Evolutionary conservation across 2,888 invertebrate genomes (phyloP), one percentile per base, ranked within the genome.

Genomic region (Sphaeridia pumilis): DNA sequence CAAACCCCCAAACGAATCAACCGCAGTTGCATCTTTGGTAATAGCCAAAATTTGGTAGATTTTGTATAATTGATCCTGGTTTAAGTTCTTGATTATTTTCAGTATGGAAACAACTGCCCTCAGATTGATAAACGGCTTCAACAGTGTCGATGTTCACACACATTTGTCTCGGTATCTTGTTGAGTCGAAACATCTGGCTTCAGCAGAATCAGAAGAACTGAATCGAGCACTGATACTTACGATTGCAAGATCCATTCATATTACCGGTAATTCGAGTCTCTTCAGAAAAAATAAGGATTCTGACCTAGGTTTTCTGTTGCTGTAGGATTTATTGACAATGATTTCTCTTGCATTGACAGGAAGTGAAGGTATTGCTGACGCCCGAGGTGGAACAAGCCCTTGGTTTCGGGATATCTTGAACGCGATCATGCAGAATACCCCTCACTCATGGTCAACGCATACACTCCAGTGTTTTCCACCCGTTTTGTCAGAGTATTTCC

Each of bases 391-490:
- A 17, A 5, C 38, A 38, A 17, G 17, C 0, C 79, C 82, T 2
- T 93, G 94, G 80, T 92, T 92, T 65, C 86, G 87, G 67, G 94
- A 95, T 66, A 74, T 95, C 22, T 73, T 95, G 4, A 81, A 82
- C 1, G 84, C 86, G 0, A 89, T 95, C 22, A 87, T 89, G 80
- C 87, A 89, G 62, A 87, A 87, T 69, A 95, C 94, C 0, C 93
- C 94, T 0, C 93, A 93, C 70, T 83, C 87, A 65, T 95, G 94
- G 94, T 88, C 93, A 0, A 82, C 85, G 56, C 90, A 92, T 69
- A 93, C 92, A 0, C 72, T 94, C 20, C 83, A 86, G 60, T 90
- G 90, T 68, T 94, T 95, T 69, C 95, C 95, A 0, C 80, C 84
- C 0, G 84, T 86, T 4, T 75, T 94, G 3, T 82, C 84, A 46